Evolutionary conservation across 2,888 invertebrate genomes (phyloP).

Genomic region (Polydrusus cervinus): DNA sequence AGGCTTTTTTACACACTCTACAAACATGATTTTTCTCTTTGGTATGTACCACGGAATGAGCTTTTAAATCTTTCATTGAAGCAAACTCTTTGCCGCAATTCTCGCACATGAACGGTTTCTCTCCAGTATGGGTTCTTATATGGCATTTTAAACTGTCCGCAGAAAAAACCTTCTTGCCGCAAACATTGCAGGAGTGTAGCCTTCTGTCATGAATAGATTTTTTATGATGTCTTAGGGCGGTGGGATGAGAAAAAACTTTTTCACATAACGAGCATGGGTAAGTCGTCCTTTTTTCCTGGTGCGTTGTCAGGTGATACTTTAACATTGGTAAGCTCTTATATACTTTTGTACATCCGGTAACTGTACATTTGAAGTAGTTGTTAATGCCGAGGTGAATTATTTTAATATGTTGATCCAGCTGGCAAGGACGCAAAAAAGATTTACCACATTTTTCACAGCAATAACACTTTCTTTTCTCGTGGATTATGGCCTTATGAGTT

Average conservation of each 20-base stretch:
- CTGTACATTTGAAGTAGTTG: not conserved
- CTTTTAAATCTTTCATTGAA: not conserved
- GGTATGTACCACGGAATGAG: constrained; percentile 72
- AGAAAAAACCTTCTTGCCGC: not conserved
- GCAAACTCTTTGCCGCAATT: constrained; percentile 53
- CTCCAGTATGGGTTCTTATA: constrained; percentile 50
- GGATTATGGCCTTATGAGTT: not conserved
- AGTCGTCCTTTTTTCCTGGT: constrained; percentile 1
- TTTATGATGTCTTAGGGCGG: not conserved
- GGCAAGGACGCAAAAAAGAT: constrained; percentile 13
- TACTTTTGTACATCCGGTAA: constrained; percentile 53
- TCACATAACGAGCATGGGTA: constrained; percentile 60
- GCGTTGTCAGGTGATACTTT: constrained; percentile 48
- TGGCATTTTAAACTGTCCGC: constrained; percentile 57
- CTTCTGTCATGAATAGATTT: constrained; percentile 54
- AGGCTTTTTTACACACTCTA: constrained; percentile 73
- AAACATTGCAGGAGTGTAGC: not conserved
- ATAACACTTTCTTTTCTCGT: not conserved
- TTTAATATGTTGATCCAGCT: not conserved
- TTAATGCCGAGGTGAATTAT: not conserved
- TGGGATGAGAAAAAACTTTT: constrained; percentile 75
- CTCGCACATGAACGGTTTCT: constrained; percentile 48
- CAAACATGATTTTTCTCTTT: constrained; percentile 74
- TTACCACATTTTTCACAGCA: constrained; percentile 51
- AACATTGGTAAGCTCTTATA: constrained; percentile 48